Conservation (phyloP, 2,888 invertebrate species). For the Siphlonurus alternatus region DNA sequence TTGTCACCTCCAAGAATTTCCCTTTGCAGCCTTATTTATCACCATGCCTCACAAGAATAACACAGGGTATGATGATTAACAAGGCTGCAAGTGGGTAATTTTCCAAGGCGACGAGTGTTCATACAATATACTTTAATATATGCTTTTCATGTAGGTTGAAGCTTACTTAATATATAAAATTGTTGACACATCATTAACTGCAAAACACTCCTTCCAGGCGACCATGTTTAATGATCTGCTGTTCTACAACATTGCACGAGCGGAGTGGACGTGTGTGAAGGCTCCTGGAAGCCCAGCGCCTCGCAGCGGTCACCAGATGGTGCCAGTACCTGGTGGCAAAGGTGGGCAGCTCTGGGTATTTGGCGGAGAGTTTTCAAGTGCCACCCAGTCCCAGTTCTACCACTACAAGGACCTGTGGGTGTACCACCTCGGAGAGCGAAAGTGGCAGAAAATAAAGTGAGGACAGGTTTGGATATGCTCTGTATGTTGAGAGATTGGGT, state of each 20-base stretch:
- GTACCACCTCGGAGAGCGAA: slow-evolving; percentile 51
- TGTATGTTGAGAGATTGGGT: too few species aligned
- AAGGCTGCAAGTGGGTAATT: too few species aligned
- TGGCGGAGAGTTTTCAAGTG: slow-evolving; percentile 86
- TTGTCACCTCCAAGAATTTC: too few species aligned
- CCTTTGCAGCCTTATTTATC: too few species aligned
- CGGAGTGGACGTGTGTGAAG: slow-evolving; percentile 63
- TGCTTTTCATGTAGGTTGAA: background rate
- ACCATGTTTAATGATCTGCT: slow-evolving; percentile 70
- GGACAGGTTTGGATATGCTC: too few species aligned
- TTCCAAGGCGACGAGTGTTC: too few species aligned
- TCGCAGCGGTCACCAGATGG: slow-evolving; percentile 76
- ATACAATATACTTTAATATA: too few species aligned
- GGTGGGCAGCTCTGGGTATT: slow-evolving; percentile 65
- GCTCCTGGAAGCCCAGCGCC: slow-evolving; percentile 78
- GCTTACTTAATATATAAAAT: background rate
- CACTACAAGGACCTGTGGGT: slow-evolving; percentile 89
- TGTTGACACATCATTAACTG: too few species aligned
- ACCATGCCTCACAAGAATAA: too few species aligned
- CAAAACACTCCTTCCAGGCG: too few species aligned
- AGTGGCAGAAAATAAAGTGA: slow-evolving; percentile 62
- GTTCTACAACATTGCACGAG: slow-evolving; percentile 61
- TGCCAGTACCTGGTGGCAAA: slow-evolving; percentile 51
- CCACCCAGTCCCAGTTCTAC: slow-evolving; percentile 78
- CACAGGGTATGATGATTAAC: too few species aligned